A percentile compares a stretch with the other conserved stretches of the same genome.
Conservation (phyloP, 2,797 vertebrate genomes). For the Molossus alvarezi region DNA sequence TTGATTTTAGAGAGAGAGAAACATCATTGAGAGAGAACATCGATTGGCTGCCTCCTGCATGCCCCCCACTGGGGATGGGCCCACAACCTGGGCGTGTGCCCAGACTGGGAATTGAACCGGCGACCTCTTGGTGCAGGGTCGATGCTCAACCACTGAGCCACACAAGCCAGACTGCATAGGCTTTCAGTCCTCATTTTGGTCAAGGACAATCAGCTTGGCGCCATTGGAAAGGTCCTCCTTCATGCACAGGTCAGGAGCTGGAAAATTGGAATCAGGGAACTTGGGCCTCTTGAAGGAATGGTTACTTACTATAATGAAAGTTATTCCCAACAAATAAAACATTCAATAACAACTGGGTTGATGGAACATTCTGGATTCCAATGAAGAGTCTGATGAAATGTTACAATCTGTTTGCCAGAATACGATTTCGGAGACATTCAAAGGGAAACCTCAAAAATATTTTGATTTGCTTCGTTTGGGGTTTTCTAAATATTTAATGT, state of each 20-base stretch:
- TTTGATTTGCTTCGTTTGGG: constrained; percentile 84
- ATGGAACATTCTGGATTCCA: constrained; percentile 73
- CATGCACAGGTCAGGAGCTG: not conserved
- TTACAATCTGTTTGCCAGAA: constrained; percentile 75
- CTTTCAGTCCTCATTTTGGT: not conserved
- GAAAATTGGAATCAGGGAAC: constrained; percentile 36
- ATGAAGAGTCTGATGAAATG: constrained; percentile 77
- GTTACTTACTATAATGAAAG: not conserved
- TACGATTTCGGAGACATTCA: constrained; percentile 76
- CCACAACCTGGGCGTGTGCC: not conserved
- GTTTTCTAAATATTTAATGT: constrained; percentile 85
- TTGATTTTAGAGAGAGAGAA: not conserved
- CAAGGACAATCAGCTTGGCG: not conserved
- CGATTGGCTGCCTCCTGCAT: not conserved
- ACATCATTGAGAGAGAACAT: not conserved
- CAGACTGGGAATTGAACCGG: not conserved
- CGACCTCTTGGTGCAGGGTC: not conserved
- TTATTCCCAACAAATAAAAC: not conserved
- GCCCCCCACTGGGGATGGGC: too few species aligned
- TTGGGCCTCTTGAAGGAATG: not conserved
- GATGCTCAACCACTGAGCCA: not conserved
- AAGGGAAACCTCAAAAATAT: constrained; percentile 82
- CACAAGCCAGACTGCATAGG: not conserved
- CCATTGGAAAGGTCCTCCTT: not conserved
- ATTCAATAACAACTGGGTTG: constrained; percentile 44